Evolutionary conservation across 1,140 invertebrate species (phyloP), one percentile per base, ranked within the genome.

Genomic region (Lordiphosa collinella): DNA sequence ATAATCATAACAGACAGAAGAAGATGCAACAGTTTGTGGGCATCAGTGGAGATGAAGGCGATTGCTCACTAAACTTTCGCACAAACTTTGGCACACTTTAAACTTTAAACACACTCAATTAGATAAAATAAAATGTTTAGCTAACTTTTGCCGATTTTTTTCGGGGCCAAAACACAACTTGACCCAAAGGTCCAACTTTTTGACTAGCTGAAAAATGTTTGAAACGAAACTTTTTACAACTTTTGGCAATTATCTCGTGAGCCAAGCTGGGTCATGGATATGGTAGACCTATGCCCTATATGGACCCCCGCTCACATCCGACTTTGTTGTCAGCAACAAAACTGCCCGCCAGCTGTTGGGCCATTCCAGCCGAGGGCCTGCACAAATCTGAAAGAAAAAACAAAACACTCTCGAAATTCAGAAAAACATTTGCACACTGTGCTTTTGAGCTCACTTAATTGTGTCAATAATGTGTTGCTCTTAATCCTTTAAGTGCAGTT

Each of bases 21-120:
- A 22, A 37, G 25, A n/a, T 51, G 36, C 40, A 25, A 41, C 49
- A 54, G 44, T 11, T 35, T 51, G 22, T 41, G 35, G 49, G 65
- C 71, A 80, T 82, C 78, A 82, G 66, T 76, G 70, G 47, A 31
- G n/a, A 47, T 29, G 16, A 13, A 29, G 34, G 52, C 34, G 25
- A 50, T 47, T 32, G 49, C 49, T 41, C 54, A 55, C 60, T 48
- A 54, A 36, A 62, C 63, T 61, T 67, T 49, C 32, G 60, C 68
- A 57, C 60, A 71, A 85, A 72, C 69, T 78, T 84, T 73, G 67
- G 78, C 78, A 72, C 72, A 76, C 75, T 80, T 80, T 80, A 82
- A 84, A 80, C 66, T 82, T 84, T 82, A 84, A 82, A 84, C 76
- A 82, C 76, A 84, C 76, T 82, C 78, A 82, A 82, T 82, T 76